Percentiles rank a stretch among this genome's conserved stretches.
phyloP scores from a whole-genome alignment of 2,797 vertebrate genomes.

The Sebastes jordani region DNA sequence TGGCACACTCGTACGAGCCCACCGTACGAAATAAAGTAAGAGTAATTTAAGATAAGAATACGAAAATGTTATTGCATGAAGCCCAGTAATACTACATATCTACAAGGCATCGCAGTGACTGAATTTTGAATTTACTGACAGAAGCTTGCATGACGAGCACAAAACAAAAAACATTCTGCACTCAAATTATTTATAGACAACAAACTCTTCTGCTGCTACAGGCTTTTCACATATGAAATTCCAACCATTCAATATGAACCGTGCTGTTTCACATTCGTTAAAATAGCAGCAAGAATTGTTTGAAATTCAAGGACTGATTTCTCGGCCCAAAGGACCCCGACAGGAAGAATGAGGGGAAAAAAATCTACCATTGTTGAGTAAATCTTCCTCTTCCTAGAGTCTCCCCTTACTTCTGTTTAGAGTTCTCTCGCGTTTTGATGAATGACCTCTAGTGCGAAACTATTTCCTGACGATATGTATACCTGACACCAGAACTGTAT shows the following conservation, averaged over 20 bases:
- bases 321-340: neutral
- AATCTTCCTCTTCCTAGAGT: neutral
- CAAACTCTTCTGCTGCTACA: neutral
- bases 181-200: neutral
- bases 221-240: neutral
- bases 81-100: neutral
- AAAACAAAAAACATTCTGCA: neutral
- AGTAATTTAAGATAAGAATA: no score
- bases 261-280: neutral
- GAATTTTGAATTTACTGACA: neutral
- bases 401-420: conserved; percentile 29
- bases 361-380: neutral
- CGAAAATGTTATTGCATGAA: no score
- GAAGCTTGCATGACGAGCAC: neutral
- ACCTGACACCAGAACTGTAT: conserved; percentile 1
- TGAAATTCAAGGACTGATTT: neutral
- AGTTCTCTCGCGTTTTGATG: conserved; percentile 21
- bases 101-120: neutral
- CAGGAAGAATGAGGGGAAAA: neutral
- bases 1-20: no score
- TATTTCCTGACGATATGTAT: conserved; percentile 32
- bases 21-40: no score
- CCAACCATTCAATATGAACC: neutral
- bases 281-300: neutral
- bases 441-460: conserved; percentile 6